Base-by-base conservation (phyloP, 2,888 invertebrate genomes). In the Zhengitettix transpicula region DNA sequence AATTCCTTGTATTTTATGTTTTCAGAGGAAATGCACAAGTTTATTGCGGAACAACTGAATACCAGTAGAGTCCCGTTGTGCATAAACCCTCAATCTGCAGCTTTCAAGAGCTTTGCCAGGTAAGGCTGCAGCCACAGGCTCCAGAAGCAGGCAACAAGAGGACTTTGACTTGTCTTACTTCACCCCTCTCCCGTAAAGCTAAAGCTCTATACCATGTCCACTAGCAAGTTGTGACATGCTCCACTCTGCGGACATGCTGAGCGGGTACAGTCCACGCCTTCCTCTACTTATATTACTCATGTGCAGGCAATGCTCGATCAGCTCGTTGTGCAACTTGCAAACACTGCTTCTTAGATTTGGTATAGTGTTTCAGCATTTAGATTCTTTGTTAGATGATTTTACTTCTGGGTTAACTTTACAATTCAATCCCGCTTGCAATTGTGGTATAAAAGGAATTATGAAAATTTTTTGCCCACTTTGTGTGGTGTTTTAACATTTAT, bases 91-190 rank as follows among this genome's bases (percentile, higher is more conserved):
- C 95, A 96, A 79, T 97, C 97, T 72, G 96, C 97, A 75, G 96
- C 98, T 75, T 99, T 97, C 83, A 97, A 97, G 83, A 97, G 94
- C 83, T 99, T 99, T 85, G 93, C 96, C 82, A 98, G 95, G 97
- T 98, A 89, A 90, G 86, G 75, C 68, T 61, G 75, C 67, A 67
- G 76, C 71, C 47, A 12, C 47, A 47, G 47, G 14, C 58, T 15
- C 40, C 58, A 55, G 55, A 52, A 40, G 57, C 57, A 57, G 41
- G 57, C 55, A 55, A 55, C 58, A 47, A 53, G 56, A 60, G 55
- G 55, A 55, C 60, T 56, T 61, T 56, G 42, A 56, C 60, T 58
- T 61, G 61, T 62, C 62, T 62, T 55, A 55, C 59, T 59, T 60
- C 61, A 60, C 58, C 58, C 58, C 59, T 59, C 58, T 55, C 61